These are phyloP conservation scores for Ephialtes manifestator DNA, from an alignment of 2,888 invertebrate species.

Conservation along the genomic window DNA sequence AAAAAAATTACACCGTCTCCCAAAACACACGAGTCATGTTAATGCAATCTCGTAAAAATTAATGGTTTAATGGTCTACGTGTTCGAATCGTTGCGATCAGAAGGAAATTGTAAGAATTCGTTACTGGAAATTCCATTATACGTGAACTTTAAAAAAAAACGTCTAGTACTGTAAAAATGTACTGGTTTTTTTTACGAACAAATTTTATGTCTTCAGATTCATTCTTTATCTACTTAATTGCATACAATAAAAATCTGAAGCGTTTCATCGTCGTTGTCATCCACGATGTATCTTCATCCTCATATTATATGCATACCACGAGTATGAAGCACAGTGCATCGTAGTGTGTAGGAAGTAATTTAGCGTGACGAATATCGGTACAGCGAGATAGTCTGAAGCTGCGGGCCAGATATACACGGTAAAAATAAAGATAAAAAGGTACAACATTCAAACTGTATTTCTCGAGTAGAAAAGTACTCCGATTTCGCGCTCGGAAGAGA, in stretches of 20 bases:
- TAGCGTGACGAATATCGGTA: conserved; percentile 5
- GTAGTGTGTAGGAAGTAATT: conserved; percentile 5
- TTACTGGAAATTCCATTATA: too few relatives aligned
- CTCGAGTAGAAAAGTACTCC: conserved; percentile 41
- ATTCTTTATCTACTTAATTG: too few relatives aligned
- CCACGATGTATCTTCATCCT: not conserved
- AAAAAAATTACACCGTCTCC: too few relatives aligned
- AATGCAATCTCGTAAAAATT: too few relatives aligned
- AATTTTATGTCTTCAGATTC: too few relatives aligned
- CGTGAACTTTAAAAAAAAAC: too few relatives aligned
- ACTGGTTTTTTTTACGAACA: too few relatives aligned
- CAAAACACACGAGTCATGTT: too few relatives aligned
- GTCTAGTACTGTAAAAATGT: too few relatives aligned
- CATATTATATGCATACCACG: not conserved
- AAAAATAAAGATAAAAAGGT: conserved; percentile 6
- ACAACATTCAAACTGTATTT: conserved; percentile 7
- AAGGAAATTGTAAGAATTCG: too few relatives aligned
- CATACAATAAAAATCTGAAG: not conserved
- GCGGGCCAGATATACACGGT: not conserved
- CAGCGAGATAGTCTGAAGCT: not conserved
- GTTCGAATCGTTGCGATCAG: too few relatives aligned
- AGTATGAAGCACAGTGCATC: conserved; percentile 10
- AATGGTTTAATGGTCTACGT: too few relatives aligned
- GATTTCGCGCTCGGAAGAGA: conserved; percentile 38
- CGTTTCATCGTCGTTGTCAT: not conserved